Conservation (phyloP, 2,797 vertebrate species). For the Lagodon rhomboides region DNA sequence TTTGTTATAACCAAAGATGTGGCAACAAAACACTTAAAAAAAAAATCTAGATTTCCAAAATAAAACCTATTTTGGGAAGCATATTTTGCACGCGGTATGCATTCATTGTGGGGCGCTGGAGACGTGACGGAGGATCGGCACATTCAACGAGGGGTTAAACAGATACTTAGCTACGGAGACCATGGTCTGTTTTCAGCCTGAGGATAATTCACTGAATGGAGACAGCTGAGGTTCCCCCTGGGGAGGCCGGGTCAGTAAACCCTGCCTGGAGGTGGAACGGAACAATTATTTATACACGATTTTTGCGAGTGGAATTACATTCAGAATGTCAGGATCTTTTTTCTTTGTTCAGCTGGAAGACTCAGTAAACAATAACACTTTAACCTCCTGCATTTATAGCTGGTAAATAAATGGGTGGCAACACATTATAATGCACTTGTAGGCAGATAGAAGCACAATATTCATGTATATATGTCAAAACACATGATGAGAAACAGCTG, state of each 20-base stretch:
- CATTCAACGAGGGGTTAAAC: too few relatives aligned
- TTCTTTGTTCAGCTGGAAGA: neutral
- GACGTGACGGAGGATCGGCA: neutral
- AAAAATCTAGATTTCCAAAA: constrained; percentile 81
- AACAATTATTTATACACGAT: too few relatives aligned
- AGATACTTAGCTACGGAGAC: neutral
- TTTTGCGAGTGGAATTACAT: too few relatives aligned
- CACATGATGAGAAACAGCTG: too few relatives aligned
- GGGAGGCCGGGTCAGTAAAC: neutral
- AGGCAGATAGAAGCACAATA: too few relatives aligned
- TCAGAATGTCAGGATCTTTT: too few relatives aligned
- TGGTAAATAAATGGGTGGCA: too few relatives aligned
- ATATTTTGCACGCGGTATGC: constrained; percentile 47
- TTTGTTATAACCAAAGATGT: constrained; percentile 80
- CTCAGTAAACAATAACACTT: too few relatives aligned
- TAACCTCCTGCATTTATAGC: too few relatives aligned
- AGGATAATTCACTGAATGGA: constrained; percentile 1
- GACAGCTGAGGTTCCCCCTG: neutral
- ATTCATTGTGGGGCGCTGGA: constrained; percentile 56
- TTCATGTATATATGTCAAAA: too few relatives aligned
- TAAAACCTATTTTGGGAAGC: constrained; percentile 84
- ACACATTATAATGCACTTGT: too few relatives aligned
- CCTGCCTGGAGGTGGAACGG: neutral
- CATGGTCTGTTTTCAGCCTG: neutral
- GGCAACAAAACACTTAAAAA: constrained; percentile 71